Percentiles rank a stretch among this genome's conserved stretches.
phyloP scores from a whole-genome alignment of 2,113 vertebrate genomes.

The Rhinogobius similis region DNA sequence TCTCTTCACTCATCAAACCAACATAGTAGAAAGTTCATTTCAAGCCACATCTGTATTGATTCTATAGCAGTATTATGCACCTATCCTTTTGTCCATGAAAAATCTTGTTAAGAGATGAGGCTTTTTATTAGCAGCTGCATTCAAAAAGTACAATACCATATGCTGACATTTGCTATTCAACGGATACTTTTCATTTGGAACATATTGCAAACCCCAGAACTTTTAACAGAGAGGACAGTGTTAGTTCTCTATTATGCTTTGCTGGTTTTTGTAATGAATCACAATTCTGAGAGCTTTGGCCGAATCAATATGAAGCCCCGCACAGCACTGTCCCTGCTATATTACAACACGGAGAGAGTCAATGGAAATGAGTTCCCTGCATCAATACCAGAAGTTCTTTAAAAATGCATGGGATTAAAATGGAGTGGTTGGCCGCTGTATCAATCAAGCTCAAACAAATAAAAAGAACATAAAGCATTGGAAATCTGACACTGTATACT shows the following conservation, averaged over 20 bases:
- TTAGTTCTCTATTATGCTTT: slow-evolving; percentile 51
- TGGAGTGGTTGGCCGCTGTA: slow-evolving; percentile 58
- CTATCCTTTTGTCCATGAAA: not conserved
- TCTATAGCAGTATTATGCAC: not conserved
- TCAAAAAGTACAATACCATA: not conserved
- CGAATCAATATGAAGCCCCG: slow-evolving; percentile 65
- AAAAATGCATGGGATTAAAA: slow-evolving; percentile 81
- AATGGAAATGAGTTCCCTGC: slow-evolving; percentile 71
- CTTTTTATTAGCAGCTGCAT: not conserved
- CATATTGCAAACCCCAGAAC: slow-evolving; percentile 15
- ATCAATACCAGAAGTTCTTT: slow-evolving; percentile 63
- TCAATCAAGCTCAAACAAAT: slow-evolving; percentile 71
- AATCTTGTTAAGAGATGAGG: not conserved
- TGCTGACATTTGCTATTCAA: slow-evolving; percentile 1
- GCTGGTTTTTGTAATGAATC: slow-evolving; percentile 71
- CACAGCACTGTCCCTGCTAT: slow-evolving; percentile 66
- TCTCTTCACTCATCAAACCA: not conserved
- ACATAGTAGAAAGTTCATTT: not conserved
- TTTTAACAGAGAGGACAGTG: slow-evolving; percentile 28
- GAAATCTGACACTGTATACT: slow-evolving; percentile 59
- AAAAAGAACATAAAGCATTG: slow-evolving; percentile 52
- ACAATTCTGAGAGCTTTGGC: slow-evolving; percentile 58
- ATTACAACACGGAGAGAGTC: slow-evolving; percentile 67
- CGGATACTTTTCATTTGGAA: slow-evolving; percentile 9
- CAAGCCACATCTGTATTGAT: not conserved